Conservation (phyloP, 2,888 invertebrate species). For the Cryptosula pallasiana region DNA sequence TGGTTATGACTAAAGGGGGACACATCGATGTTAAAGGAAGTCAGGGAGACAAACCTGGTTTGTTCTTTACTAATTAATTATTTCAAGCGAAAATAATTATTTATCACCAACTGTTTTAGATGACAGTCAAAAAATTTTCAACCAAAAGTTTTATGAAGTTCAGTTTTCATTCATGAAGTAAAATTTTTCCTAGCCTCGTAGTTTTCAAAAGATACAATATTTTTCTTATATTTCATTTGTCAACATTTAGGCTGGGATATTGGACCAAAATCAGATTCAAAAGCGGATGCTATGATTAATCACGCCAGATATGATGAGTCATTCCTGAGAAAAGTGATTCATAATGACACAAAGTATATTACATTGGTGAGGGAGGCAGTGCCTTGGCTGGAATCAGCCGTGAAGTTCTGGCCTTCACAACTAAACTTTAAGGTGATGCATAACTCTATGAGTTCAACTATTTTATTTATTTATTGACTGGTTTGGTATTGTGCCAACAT, state of each 20-base stretch:
- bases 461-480: no score
- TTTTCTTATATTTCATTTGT: no score
- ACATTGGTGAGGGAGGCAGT: slow-evolving; percentile 7
- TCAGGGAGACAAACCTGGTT: neutral
- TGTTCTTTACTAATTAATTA: neutral
- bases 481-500: no score
- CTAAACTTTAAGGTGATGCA: no score
- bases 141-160: no score
- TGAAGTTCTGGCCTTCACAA: slow-evolving; percentile 20
- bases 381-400: neutral
- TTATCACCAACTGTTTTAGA: no score
- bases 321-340: neutral
- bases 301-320: slow-evolving; percentile 20
- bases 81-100: no score
- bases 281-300: neutral
- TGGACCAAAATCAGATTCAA: neutral
- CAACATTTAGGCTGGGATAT: slow-evolving; percentile 18
- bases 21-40: neutral
- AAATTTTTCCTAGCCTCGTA: no score
- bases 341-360: slow-evolving; percentile 5
- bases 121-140: no score
- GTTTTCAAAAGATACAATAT: no score
- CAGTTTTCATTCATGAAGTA: no score
- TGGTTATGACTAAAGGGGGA: slow-evolving; percentile 21
- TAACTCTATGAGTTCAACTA: no score